Evolutionary conservation across 2,113 vertebrate genomes (phyloP).

Genomic region (Xiphophorus hellerii): DNA sequence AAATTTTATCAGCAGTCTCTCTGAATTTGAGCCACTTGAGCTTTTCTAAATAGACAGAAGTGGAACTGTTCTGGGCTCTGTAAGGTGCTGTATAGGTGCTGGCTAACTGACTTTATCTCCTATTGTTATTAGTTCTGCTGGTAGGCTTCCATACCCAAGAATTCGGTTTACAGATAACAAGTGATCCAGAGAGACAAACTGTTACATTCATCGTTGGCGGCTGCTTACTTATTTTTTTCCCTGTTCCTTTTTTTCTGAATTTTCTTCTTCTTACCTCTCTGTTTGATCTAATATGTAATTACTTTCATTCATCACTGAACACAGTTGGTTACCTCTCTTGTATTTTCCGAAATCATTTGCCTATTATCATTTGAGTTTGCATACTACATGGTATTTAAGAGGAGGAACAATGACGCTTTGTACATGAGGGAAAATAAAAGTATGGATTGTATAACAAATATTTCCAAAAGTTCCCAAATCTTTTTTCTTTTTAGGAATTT

Average conservation of each 20-base stretch:
- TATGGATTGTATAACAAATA: no score
- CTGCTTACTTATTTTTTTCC: background rate
- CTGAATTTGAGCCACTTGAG: background rate
- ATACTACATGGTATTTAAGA: constrained; percentile 27
- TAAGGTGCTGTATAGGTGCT: constrained; percentile 37
- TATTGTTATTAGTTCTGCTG: constrained; percentile 63
- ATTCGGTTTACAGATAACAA: constrained; percentile 67
- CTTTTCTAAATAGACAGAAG: background rate
- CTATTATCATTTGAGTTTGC: constrained; percentile 30
- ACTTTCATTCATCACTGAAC: constrained; percentile 17
- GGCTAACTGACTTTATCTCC: constrained; percentile 65
- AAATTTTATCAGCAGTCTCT: background rate
- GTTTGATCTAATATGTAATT: constrained; percentile 8
- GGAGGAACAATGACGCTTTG: constrained; percentile 12
- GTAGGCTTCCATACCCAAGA: constrained; percentile 44
- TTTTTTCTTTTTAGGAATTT: background rate
- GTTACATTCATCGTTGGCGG: constrained; percentile 49
- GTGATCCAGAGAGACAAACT: constrained; percentile 63
- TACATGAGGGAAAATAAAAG: background rate
- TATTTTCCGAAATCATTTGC: constrained; percentile 40
- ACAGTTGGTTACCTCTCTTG: constrained; percentile 22
- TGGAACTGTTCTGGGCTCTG: constrained; percentile 20
- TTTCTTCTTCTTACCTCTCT: background rate
- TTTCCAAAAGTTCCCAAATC: background rate
- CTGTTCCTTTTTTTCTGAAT: constrained; percentile 9